phyloP scores from a whole-genome alignment of 1,140 invertebrate genomes.

The Lethrus apterus region DNA sequence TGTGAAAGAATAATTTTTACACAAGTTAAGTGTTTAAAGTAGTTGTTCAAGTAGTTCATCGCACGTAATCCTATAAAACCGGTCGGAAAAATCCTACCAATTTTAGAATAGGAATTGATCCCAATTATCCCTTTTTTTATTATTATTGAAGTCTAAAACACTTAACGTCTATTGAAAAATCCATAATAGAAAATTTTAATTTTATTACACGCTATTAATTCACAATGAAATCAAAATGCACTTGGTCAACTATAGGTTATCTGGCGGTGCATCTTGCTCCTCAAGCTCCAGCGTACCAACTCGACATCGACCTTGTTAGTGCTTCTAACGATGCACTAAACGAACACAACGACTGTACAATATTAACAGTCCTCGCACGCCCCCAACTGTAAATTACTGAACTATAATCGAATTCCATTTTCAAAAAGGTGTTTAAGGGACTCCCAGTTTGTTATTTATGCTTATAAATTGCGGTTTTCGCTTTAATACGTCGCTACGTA shows the following conservation, averaged over 20 bases:
- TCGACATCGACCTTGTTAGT: conserved; percentile 18
- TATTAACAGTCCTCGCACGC: conserved; percentile 28
- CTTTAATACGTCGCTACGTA: no score
- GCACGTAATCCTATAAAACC: no score
- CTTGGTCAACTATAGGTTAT: conserved; percentile 26
- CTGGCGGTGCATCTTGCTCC: conserved; percentile 18
- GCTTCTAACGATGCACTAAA: not conserved
- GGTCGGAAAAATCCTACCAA: no score
- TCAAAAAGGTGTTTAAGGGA: conserved; percentile 30
- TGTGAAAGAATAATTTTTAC: no score
- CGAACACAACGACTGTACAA: conserved; percentile 15
- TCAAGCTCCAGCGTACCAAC: conserved; percentile 10
- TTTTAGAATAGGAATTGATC: no score
- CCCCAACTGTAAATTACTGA: conserved; percentile 29
- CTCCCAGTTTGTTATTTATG: conserved; percentile 28
- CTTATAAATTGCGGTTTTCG: conserved; percentile 19
- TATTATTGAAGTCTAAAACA: no score
- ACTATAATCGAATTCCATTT: conserved; percentile 32
- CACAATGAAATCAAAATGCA: conserved; percentile 24
- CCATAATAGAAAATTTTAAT: no score
- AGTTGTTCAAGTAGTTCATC: no score
- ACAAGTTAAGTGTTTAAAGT: no score
- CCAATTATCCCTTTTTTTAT: no score
- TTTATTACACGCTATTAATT: conserved; percentile 25
- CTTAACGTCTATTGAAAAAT: no score